Evolutionary conservation across 2,888 invertebrate species (phyloP).

Genomic region (Coleophora flavipennella): DNA sequence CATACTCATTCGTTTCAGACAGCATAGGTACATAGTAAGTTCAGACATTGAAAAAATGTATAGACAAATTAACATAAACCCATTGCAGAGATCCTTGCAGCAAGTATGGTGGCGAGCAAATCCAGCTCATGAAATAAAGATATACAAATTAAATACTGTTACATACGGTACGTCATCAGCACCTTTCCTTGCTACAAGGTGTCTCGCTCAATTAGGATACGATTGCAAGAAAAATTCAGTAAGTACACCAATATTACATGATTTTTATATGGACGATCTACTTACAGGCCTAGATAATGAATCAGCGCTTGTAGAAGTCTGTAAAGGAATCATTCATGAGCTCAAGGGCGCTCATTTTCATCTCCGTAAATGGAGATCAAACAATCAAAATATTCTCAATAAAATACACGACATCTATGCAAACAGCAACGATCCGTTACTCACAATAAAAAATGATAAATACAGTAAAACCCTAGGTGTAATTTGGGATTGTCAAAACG

Average conservation of each 20-base stretch:
- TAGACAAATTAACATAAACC: background rate
- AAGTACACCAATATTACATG: conserved; percentile 15
- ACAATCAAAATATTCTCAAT: conserved; percentile 12
- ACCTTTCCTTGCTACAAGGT: conserved; percentile 18
- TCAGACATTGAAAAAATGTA: conserved; percentile 17
- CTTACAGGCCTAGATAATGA: conserved; percentile 12
- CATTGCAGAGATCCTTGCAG: conserved; percentile 3
- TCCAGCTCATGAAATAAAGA: conserved; percentile 5
- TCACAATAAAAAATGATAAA: conserved; percentile 11
- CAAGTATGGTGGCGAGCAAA: conserved; percentile 11
- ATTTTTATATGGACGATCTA: conserved; percentile 22
- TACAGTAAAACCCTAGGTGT: conserved; percentile 13
- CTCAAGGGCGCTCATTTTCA: conserved; percentile 16
- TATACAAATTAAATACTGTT: conserved; percentile 12
- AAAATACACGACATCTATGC: background rate
- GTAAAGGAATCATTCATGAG: conserved; percentile 7
- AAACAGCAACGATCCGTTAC: conserved; percentile 1
- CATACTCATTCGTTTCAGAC: conserved; percentile 7
- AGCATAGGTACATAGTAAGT: conserved; percentile 8
- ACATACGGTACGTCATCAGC: conserved; percentile 20
- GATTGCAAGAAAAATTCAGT: conserved; percentile 13
- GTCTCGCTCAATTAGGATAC: conserved; percentile 16
- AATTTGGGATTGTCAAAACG: conserved; percentile 10
- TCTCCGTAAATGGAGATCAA: conserved; percentile 20
- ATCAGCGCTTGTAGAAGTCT: conserved; percentile 6